A percentile compares a stretch with the other conserved stretches of the same genome.
Evolutionary conservation across 2,113 vertebrate genomes (phyloP).

Genomic region (Acanthochromis polyacanthus): DNA sequence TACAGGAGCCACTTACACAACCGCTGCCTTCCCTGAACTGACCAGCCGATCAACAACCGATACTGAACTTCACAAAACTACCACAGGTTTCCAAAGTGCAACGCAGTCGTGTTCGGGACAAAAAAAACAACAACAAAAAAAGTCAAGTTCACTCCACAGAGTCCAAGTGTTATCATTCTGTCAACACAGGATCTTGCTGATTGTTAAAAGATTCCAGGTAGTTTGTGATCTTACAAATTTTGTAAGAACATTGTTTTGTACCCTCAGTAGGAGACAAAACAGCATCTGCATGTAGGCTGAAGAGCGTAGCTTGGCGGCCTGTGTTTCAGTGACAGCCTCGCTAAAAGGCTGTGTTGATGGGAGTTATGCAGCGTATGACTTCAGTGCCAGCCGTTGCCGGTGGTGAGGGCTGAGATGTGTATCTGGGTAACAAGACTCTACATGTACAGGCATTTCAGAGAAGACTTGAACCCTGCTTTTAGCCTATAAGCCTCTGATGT

Average conservation of each 20-base stretch:
- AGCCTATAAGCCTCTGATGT: constrained; percentile 38
- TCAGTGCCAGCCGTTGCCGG: constrained; percentile 4
- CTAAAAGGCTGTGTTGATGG: constrained; percentile 14
- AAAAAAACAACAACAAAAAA: too few relatives aligned
- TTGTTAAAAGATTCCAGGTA: constrained; percentile 2
- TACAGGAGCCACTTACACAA: constrained; percentile 55
- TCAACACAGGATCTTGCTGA: constrained; percentile 23
- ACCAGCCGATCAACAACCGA: constrained; percentile 56
- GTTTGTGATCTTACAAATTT: background rate
- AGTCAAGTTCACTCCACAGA: constrained; percentile 3
- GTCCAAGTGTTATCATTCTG: constrained; percentile 1
- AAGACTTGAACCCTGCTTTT: constrained; percentile 30
- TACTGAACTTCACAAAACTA: background rate
- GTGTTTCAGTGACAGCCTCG: background rate
- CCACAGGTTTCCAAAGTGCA: background rate
- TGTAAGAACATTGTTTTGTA: background rate
- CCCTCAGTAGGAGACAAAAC: background rate
- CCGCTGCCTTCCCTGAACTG: constrained; percentile 12
- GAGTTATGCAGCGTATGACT: constrained; percentile 45
- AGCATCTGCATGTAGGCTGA: background rate
- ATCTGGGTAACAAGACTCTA: constrained; percentile 76
- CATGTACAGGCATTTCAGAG: constrained; percentile 77
- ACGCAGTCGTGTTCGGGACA: background rate
- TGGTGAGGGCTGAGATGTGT: constrained; percentile 57
- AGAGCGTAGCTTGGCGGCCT: background rate